phyloP scores from a whole-genome alignment of 2,888 invertebrate species.

The Ophion obscuratus region DNA sequence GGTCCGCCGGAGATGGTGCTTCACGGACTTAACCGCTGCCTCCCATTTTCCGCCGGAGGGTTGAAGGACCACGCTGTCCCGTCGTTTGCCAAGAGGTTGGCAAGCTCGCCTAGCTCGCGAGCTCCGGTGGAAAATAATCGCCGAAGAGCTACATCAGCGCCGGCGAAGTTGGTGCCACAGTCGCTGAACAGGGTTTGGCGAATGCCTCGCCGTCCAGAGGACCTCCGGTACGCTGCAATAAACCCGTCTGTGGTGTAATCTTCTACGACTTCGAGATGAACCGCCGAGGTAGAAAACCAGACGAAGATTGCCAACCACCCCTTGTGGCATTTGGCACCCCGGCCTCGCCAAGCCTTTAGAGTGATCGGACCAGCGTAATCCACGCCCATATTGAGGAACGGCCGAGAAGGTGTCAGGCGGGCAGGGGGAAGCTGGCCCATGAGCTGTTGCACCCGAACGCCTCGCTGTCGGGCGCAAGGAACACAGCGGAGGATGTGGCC shows the following conservation, averaged over 20 bases:
- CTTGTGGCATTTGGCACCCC: conserved; percentile 39
- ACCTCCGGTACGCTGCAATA: conserved; percentile 43
- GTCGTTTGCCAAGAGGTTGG: neutral
- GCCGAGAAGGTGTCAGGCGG: conserved; percentile 36
- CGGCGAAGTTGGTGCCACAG: conserved; percentile 61
- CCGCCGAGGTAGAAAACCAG: conserved; percentile 65
- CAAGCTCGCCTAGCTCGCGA: neutral
- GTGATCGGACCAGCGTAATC: conserved; percentile 39
- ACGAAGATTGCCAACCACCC: conserved; percentile 65
- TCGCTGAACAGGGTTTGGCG: conserved; percentile 40
- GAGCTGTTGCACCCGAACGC: conserved; percentile 60
- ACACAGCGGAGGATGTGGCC: conserved; percentile 46
- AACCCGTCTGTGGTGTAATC: conserved; percentile 27
- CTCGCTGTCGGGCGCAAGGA: conserved; percentile 33
- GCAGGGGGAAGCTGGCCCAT: conserved; percentile 72
- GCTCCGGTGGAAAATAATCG: neutral
- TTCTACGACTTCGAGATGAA: conserved; percentile 4
- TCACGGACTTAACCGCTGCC: neutral
- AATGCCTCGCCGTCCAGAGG: conserved; percentile 49
- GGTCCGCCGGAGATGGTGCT: neutral
- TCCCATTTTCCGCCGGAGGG: conserved; percentile 7
- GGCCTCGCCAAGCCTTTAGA: conserved; percentile 23
- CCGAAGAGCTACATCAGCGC: conserved; percentile 35
- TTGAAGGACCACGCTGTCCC: neutral
- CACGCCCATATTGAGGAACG: conserved; percentile 46